Base-by-base conservation (phyloP, 2,888 invertebrate species). In the Synergus japonicus region DNA sequence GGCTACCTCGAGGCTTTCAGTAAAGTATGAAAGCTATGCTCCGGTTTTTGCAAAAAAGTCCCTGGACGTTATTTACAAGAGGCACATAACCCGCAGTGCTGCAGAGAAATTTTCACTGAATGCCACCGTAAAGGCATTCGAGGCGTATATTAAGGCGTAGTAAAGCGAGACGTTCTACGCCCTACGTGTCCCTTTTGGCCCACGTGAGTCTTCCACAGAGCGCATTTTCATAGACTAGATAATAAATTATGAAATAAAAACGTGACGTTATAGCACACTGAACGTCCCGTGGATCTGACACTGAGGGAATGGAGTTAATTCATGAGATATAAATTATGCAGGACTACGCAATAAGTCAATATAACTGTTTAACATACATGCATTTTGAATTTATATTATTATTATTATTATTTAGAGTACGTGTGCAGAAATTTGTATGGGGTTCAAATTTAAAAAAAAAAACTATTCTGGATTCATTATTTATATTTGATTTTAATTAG, bases 21-120 rank as follows among this genome's bases (percentile, higher is more conserved):
- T 15, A 73, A 73, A 73, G 73, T 73, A 73, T 73, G 73, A 73
- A 54, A 73, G 73, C 73, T 37, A 73, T 73, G 54, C 54, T 49
- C 41, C 54, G 5, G n/a, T 73, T 73, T 73, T 54, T 66, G 9
- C 10, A 10, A 73, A 54, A 54, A 73, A 73, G 73, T 73, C 54
- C 37, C 41, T 54, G 29, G 73, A 73, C 41, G 41, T 73, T 73
- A 73, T 73, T 49, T 73, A 73, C 54, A 54, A 37, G 73, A 73
- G 37, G n/a, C 73, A 37, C 37, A 73, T 73, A 73, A 73, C 73
- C 73, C 54, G n/a, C 49, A 49, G 73, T 7, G 54, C n/a, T 3
- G 29, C 7, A 29, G 29, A 63, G 44, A 49, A n/a, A 54, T 54
- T 73, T 37, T 49, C 37, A n/a, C 37, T 73, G 41, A 69, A 69